These are phyloP conservation scores for Thaumetopoea pityocampa DNA, from an alignment of 1,140 invertebrate genomes.

Conservation along the genomic window DNA sequence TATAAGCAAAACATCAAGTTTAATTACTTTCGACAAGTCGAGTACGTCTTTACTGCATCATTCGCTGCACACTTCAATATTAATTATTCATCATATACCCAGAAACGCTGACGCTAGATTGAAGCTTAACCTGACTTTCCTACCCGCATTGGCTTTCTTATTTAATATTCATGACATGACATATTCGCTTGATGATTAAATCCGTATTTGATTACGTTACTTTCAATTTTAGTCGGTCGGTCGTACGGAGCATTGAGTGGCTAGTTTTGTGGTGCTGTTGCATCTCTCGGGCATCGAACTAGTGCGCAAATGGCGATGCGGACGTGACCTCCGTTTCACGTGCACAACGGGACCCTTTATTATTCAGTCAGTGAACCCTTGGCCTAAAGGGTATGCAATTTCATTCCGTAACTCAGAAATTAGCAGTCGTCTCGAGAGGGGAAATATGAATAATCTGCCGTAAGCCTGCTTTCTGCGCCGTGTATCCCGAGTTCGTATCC, in stretches of 20 bases:
- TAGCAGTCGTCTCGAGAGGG: conserved; percentile 16
- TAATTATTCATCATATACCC: conserved; percentile 12
- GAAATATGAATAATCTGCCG: no score
- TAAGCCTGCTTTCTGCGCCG: no score
- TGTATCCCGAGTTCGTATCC: no score
- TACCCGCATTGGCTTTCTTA: conserved; percentile 23
- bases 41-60: conserved; percentile 8
- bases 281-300: conserved; percentile 40
- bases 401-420: conserved; percentile 36
- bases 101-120: conserved; percentile 9
- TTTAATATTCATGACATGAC: conserved; percentile 41
- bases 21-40: no score
- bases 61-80: conserved; percentile 17
- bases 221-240: conserved; percentile 18
- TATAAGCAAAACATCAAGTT: no score
- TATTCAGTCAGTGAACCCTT: conserved; percentile 41
- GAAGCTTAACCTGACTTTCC: conserved; percentile 13
- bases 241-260: conserved; percentile 5
- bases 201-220: conserved; percentile 17
- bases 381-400: conserved; percentile 35
- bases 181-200: conserved; percentile 30
- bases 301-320: conserved; percentile 32
- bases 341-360: conserved; percentile 43
- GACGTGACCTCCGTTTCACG: conserved; percentile 52
- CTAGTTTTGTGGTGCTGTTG: conserved; percentile 21